phyloP scores from a whole-genome alignment of 2,888 invertebrate species.

The Copidosoma aretas region DNA sequence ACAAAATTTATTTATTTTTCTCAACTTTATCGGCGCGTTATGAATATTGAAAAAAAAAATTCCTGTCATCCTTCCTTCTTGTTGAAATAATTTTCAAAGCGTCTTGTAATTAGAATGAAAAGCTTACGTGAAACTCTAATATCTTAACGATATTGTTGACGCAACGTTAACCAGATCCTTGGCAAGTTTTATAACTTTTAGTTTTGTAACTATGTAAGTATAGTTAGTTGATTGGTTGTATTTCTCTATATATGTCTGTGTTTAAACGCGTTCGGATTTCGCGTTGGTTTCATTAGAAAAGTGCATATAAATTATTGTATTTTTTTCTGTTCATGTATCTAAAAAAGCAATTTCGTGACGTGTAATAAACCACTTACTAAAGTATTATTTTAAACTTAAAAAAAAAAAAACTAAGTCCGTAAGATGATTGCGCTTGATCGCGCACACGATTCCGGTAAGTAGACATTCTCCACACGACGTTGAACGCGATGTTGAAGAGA shows the following conservation, averaged over 20 bases:
- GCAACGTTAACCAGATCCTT: constrained; percentile 13
- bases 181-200: constrained; percentile 11
- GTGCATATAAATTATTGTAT: constrained; percentile 32
- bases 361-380: constrained; percentile 41
- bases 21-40: constrained; percentile 45
- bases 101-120: constrained; percentile 26
- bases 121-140: constrained; percentile 20
- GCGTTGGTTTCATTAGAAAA: constrained; percentile 22
- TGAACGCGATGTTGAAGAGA: constrained; percentile 38
- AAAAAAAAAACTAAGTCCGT: constrained; percentile 39
- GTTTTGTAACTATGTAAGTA: constrained; percentile 17
- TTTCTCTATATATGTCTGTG: constrained; percentile 9
- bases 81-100: constrained; percentile 30
- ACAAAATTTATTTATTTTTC: constrained; percentile 59
- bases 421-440: constrained; percentile 41
- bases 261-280: constrained; percentile 23
- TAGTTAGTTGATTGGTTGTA: constrained; percentile 19
- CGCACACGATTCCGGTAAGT: constrained; percentile 39
- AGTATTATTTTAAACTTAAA: constrained; percentile 46
- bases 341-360: constrained; percentile 38
- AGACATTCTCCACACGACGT: constrained; percentile 36
- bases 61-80: constrained; percentile 18
- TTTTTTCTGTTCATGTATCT: constrained; percentile 36
- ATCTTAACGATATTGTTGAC: not conserved
- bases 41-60: constrained; percentile 31